These are phyloP conservation scores for Carassius gibelio DNA, from an alignment of 2,113 vertebrate genomes.

Conservation along the genomic window DNA sequence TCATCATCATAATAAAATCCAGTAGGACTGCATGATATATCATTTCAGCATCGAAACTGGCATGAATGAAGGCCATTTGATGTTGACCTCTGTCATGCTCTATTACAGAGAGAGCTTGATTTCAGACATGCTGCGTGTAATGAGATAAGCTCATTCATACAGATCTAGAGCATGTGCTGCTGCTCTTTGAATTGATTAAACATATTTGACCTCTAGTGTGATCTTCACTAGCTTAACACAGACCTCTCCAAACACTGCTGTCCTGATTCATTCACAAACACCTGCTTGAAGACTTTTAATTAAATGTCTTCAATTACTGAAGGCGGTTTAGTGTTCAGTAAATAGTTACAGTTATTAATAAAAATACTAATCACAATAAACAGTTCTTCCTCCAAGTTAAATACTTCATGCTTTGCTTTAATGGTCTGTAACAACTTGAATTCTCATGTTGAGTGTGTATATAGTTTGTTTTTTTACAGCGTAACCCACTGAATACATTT, in stretches of 20 bases:
- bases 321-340: too few relatives aligned
- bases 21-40: too few relatives aligned
- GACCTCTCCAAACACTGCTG: neutral
- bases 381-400: neutral
- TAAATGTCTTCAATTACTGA: too few relatives aligned
- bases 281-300: neutral
- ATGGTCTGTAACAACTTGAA: neutral
- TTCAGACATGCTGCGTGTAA: neutral
- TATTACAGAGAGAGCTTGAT: neutral
- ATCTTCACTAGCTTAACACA: neutral
- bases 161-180: neutral
- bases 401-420: neutral
- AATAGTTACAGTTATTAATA: too few relatives aligned
- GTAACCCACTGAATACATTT: neutral
- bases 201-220: constrained; percentile 18
- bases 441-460: neutral
- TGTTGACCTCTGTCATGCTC: constrained; percentile 1
- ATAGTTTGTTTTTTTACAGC: neutral
- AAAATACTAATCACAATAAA: too few relatives aligned
- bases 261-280: neutral
- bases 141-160: constrained; percentile 22
- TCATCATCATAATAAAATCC: too few relatives aligned
- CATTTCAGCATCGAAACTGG: neutral
- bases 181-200: constrained; percentile 6
- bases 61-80: constrained; percentile 2